These are phyloP conservation scores for Octodonta nipae DNA, from an alignment of 2,888 invertebrate genomes.

Conservation along the genomic window DNA sequence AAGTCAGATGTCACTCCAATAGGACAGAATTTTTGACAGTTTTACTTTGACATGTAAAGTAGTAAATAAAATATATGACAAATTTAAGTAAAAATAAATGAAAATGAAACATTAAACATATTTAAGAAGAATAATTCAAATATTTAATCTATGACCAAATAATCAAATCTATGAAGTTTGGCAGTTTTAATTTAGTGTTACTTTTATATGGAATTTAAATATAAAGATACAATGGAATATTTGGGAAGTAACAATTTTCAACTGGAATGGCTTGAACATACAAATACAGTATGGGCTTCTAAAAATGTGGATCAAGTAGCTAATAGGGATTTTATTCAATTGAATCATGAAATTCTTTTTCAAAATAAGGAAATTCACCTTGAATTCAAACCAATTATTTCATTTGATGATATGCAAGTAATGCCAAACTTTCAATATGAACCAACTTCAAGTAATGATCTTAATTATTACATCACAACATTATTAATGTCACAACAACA, in stretches of 20 bases:
- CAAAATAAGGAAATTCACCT: conserved; percentile 39
- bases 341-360: conserved; percentile 41
- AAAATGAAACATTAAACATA: too few species aligned
- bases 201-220: too few species aligned
- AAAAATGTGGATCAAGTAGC: conserved; percentile 44
- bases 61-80: too few species aligned
- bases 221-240: conserved; percentile 25
- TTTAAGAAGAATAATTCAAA: too few species aligned
- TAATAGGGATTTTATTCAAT: conserved; percentile 38
- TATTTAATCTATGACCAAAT: too few species aligned
- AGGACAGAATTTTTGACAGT: too few species aligned
- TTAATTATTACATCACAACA: conserved; percentile 40
- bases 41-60: too few species aligned
- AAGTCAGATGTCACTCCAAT: too few species aligned
- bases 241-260: conserved; percentile 22
- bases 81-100: too few species aligned
- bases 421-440: conserved; percentile 43
- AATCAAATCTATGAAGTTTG: too few species aligned
- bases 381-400: conserved; percentile 25
- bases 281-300: conserved; percentile 44
- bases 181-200: too few species aligned
- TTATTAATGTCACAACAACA: conserved; percentile 41
- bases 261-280: conserved; percentile 43
- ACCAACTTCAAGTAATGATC: conserved; percentile 35
- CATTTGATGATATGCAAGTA: conserved; percentile 31